Conservation (phyloP, 2,888 invertebrate genomes). For the Xestia c-nigrum region DNA sequence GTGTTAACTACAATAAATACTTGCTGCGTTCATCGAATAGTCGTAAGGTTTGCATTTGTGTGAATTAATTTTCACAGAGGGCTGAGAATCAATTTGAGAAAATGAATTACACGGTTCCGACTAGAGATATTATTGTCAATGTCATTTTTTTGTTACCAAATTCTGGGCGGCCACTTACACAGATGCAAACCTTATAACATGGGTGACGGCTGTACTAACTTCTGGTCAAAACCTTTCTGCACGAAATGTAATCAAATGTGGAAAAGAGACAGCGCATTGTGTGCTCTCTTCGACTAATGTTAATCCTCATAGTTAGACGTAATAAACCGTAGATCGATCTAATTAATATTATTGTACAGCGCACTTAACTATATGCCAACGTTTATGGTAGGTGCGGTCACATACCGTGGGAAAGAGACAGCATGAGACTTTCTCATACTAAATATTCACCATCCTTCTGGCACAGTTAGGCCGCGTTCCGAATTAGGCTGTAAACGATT, state of each 20-base stretch:
- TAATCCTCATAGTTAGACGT: conserved; percentile 5
- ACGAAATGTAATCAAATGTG: conserved; percentile 3
- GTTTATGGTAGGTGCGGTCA: conserved; percentile 14
- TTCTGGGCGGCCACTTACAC: conserved; percentile 17
- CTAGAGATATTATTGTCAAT: conserved; percentile 12
- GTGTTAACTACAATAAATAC: conserved; percentile 25
- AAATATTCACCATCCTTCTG: conserved; percentile 2
- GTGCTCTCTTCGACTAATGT: conserved; percentile 8
- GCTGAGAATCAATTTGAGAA: background rate
- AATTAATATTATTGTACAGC: conserved; percentile 39
- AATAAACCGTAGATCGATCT: conserved; percentile 28
- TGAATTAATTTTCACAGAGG: background rate
- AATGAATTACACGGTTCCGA: background rate
- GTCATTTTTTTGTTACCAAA: conserved; percentile 12
- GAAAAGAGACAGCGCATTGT: conserved; percentile 11
- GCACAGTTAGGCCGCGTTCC: conserved; percentile 1
- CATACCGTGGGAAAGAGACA: conserved; percentile 15
- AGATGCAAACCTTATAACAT: conserved; percentile 21
- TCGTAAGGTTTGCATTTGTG: conserved; percentile 18
- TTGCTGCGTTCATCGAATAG: conserved; percentile 20
- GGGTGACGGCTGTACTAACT: background rate
- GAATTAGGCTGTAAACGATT: too few species aligned
- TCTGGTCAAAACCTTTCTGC: conserved; percentile 10
- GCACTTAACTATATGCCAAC: conserved; percentile 7
- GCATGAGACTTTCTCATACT: background rate